Base-by-base conservation (phyloP, 2,888 invertebrate species). In the Dryomyza anilis region DNA sequence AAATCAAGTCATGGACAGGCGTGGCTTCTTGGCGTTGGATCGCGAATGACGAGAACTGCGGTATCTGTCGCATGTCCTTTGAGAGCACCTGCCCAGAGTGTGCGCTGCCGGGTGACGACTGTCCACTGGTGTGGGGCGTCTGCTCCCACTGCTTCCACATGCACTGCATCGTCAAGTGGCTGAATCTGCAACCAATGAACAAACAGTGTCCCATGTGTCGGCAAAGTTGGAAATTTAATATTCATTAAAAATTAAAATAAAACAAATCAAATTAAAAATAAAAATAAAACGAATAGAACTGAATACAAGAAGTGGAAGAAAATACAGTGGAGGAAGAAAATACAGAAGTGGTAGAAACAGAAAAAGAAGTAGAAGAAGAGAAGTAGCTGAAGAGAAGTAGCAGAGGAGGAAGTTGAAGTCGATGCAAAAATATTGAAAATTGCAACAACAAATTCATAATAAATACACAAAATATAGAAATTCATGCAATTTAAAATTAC, bases 111-210 rank as follows among this genome's bases (percentile, higher is more conserved):
- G 98, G 98, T 58, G 98, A 98, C 86, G 97, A 98, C 85, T 98
- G 98, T 80, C 98, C 98, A 14, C 84, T 98, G 80, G 98, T 98
- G 72, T 98, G 97, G 96, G 98, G 99, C 67, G 93, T 94, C 79
- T 99, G 99, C 84, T 95, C 96, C 8, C 99, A 99, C 85, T 98
- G 98, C 85, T 99, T 99, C 85, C 99, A 99, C 84, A 97, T 98
- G 85, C 99, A 99, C 84, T 99, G 99, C 85, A 99, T 99, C 78
- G 95, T 96, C 82, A 98, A 98, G 88, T 99, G 99, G 99, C 87
- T 98, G 58, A 95, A 98, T 81, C 94, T 97, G 19, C 94, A 94
- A 84, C 91, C 92, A 74, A 87, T 89, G 73, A 91, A 91, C 84
- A 93, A 93, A 79, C 90, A 92, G 85, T 94, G 94, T 76, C 94